Base-by-base conservation (phyloP, 2,888 invertebrate species). In the Apotomis turbidana region DNA sequence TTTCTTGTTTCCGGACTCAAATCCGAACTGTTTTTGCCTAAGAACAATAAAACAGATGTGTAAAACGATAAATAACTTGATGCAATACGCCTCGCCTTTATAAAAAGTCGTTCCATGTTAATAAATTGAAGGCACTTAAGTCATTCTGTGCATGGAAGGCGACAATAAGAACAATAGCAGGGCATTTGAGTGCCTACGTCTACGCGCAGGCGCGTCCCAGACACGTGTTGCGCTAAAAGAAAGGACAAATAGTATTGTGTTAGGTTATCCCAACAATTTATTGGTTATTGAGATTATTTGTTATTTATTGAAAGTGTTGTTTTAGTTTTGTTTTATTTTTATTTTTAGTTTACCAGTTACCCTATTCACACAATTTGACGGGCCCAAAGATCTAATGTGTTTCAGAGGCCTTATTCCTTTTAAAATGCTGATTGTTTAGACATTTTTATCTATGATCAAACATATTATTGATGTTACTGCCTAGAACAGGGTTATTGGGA, bases 1-100 rank as follows among this genome's bases (percentile, higher is more conserved):
- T 62, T 60, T 60, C 60, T n/a, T 9, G 41, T 61, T 27, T 36
- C 49, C 12, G 27, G 27, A 60, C 49, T 8, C 10, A 49, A 10
- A 12, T 12, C 36, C 36, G 27, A 62, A 51, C 49, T 49, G 8
- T n/a, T 49, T 62, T 36, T 10, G 12, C 10, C 27, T 12, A n/a
- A 36, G n/a, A 57, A 13, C 49, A 67, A 67, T 58, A 38, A 36
- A 57, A 58, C 57, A 57, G 55, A 57, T 46, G 46, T 46, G n/a
- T 5, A 10, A 62, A 49, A 51, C 49, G 27, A 62, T 62, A 49
- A 36, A 62, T 36, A 12, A 49, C 9, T 49, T 49, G 49, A 49
- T 9, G 49, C 49, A 49, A 49, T 49, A 9, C 10, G 49, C 10
- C 9, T 1, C 9, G 49, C 8, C 9, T 49, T 49, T 9, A 49